Base-by-base conservation (phyloP, 2,888 invertebrate genomes). In the Xanthia togata region DNA sequence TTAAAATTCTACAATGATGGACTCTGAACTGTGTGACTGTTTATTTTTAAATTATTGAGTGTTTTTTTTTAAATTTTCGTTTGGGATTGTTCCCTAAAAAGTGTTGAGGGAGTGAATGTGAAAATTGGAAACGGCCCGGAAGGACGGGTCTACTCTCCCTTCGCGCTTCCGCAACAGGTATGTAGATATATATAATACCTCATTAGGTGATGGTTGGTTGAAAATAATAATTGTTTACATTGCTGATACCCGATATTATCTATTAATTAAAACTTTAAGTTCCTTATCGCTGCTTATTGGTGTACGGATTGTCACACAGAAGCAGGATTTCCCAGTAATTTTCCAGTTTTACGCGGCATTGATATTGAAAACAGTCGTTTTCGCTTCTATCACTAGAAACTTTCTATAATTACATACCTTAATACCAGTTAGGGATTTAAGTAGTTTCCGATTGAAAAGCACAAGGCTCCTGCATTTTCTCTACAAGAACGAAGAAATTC, bases 111-210 rank as follows among this genome's bases (percentile, higher is more conserved):
- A 91, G 92, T 93, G 92, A 89, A 91, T 93, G 95, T 94, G 94
- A 94, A 93, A 93, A 92, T 91, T 92, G 92, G 92, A 92, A 91
- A 91, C 89, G 83, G 88, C 90, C 93, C 93, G 93, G 91, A 93
- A 93, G 92, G 92, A 92, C 93, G 92, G 93, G 93, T 93, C 90
- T 82, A 85, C 91, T 91, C 92, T 92, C 91, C 93, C 90, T 93
- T 89, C 89, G 90, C 83, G 87, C 89, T 93, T 93, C 92, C 89
- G 91, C 87, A 91, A 94, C 92, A 95, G 96, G 96, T 96, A 93
- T 85, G 90, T 90, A 70, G 72, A 80, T 86, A 67, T 62, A 69
- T 74, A n/a, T n/a, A n/a, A n/a, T n/a, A 70, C 69, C 55, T 82
- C 38, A 75, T 53, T 76, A 55, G 0, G 14, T 55, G 81, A 81